Percentiles rank a stretch among this genome's conserved stretches.
Evolutionary conservation across 2,888 invertebrate species (phyloP).

Genomic region (Dinocampus coccinellae): DNA sequence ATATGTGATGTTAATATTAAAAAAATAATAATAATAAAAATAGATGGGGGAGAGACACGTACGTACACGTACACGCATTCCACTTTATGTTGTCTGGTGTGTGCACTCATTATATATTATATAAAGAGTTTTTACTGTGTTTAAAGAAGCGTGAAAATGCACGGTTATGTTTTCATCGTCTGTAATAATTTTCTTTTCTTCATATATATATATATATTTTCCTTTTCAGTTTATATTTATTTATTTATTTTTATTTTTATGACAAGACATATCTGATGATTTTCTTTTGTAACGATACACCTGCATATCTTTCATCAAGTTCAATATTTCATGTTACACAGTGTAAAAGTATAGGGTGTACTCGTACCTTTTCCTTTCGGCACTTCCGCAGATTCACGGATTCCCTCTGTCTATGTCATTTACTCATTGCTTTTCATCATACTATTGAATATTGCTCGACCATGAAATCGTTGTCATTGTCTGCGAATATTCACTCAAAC

Average conservation of each 20-base stretch:
- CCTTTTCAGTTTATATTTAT: neutral
- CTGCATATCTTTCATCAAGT: neutral
- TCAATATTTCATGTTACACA: neutral
- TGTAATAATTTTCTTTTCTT: too few relatives aligned
- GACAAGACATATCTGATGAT: neutral
- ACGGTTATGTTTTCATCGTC: constrained; percentile 6
- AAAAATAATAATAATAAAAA: neutral
- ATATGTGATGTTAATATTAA: neutral
- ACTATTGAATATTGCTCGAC: neutral
- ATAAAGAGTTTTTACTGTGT: neutral
- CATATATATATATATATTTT: neutral
- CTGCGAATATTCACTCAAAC: neutral
- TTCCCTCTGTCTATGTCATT: neutral
- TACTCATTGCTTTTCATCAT: neutral
- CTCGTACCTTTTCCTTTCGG: neutral
- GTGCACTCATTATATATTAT: neutral
- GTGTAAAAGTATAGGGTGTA: neutral
- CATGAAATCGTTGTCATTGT: neutral
- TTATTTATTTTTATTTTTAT: neutral
- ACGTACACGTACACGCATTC: neutral
- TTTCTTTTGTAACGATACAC: neutral
- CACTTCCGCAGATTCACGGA: constrained; percentile 17
- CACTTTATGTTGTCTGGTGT: neutral
- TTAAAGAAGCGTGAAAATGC: constrained; percentile 27
- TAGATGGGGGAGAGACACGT: neutral